These are phyloP conservation scores for Pharmacophagus antenor DNA, from an alignment of 2,888 invertebrate genomes.

Conservation along the genomic window DNA sequence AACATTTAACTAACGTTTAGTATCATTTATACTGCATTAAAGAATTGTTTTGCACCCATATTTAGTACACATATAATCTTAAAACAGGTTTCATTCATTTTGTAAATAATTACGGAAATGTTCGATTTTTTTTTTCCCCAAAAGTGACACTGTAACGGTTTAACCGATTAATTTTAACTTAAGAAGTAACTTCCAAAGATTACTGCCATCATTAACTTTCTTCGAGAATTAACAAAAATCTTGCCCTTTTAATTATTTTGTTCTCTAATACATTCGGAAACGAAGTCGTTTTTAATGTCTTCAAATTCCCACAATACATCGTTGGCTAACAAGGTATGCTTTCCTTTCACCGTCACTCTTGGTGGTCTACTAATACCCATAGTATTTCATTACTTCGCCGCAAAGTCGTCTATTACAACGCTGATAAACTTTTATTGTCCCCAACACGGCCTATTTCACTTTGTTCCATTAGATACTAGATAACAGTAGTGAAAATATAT, in stretches of 20 bases:
- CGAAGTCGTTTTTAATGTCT: constrained; percentile 39
- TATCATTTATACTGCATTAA: too few species aligned
- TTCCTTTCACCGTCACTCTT: constrained; percentile 45
- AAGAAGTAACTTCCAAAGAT: constrained; percentile 11
- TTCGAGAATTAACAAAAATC: constrained; percentile 12
- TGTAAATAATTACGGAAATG: neutral
- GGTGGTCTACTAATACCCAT: constrained; percentile 60
- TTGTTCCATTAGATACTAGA: constrained; percentile 53
- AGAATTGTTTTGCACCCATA: too few species aligned
- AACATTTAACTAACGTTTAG: neutral
- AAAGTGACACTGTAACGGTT: neutral
- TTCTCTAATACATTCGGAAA: constrained; percentile 30
- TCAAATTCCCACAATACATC: constrained; percentile 51
- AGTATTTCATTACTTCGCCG: constrained; percentile 54
- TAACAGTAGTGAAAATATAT: constrained; percentile 27
- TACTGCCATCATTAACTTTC: constrained; percentile 17
- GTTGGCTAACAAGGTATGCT: constrained; percentile 37
- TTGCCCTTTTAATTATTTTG: constrained; percentile 11
- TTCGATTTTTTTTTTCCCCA: neutral
- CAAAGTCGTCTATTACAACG: constrained; percentile 38
- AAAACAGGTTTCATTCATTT: neutral
- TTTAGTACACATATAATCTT: too few species aligned
- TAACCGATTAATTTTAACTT: neutral
- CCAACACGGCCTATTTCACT: constrained; percentile 46
- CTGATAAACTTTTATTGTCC: constrained; percentile 64